These are phyloP conservation scores for Myotis vivesi DNA, from an alignment of 2,797 vertebrate species.

Conservation along the genomic window DNA sequence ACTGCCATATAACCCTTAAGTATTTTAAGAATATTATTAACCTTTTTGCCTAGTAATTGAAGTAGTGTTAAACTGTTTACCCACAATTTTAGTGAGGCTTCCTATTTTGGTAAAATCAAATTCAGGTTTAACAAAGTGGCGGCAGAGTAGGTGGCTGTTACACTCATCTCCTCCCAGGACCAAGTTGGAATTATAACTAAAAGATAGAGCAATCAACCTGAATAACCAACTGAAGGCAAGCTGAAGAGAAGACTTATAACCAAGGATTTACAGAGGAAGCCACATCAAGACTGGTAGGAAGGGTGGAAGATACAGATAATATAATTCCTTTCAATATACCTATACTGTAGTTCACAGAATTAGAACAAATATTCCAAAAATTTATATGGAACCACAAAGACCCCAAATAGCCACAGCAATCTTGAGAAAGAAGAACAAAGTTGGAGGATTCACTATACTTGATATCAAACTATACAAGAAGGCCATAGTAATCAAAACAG, in stretches of 20 bases:
- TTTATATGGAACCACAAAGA: not conserved
- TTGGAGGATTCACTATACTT: not conserved
- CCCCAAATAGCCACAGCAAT: not conserved
- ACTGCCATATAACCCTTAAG: not conserved
- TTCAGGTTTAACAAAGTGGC: not conserved
- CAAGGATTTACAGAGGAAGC: not conserved
- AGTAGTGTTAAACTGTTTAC: constrained; percentile 31
- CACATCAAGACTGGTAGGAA: not conserved
- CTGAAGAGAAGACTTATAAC: not conserved
- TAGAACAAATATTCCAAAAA: not conserved
- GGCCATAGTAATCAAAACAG: not conserved
- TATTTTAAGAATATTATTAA: constrained; percentile 40
- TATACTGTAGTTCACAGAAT: not conserved
- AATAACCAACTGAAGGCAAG: not conserved
- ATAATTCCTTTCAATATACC: not conserved
- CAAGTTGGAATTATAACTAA: not conserved
- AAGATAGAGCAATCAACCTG: not conserved
- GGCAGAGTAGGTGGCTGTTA: not conserved
- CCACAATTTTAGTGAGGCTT: constrained; percentile 51
- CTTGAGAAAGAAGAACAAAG: not conserved
- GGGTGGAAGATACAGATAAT: not conserved
- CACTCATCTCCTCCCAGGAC: not conserved
- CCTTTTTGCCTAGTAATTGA: constrained; percentile 15
- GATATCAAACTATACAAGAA: too few species aligned
- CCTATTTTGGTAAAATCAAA: constrained; percentile 35